Base-by-base conservation (phyloP, 2,888 invertebrate species). In the Caenorhabditis wallacei region DNA sequence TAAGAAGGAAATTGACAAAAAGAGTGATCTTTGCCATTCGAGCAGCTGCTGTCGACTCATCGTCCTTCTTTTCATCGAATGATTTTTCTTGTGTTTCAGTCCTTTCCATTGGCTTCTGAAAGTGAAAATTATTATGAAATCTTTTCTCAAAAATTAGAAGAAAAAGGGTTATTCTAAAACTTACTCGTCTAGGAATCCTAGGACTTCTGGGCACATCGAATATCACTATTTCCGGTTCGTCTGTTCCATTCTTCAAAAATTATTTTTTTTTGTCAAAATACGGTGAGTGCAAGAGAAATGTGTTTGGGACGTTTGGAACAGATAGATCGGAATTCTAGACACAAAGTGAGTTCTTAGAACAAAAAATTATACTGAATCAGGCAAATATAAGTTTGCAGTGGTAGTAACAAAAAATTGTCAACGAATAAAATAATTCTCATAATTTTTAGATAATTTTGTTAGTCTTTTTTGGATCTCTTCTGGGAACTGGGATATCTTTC, bases 1-100 rank as follows among this genome's bases (percentile, higher is more conserved):
- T 87, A 24, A 93, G 88, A 2, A 91, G 37, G 91, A 92, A 66
- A 69, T 92, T 92, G 54, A 90, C 86, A 10, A 75, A 16, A 35
- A 92, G 76, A 7, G 90, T 90, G 30, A 89, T 66, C 22, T 82
- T 75, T 1, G 91, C 88, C 53, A 91, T 82, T n/a, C 86, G 64
- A 11, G 79, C 69, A 20, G 86, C 86, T 1, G 87, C 82, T 2
- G 24, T 51, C 8, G 66, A 56, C 30, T 71, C 80, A 20, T 80
- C 76, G 3, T 76, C 59, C 22, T 22, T 56, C 46, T 75, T 76
- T 54, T 76, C 69, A 22, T 76, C 76, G 18, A 69, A 3, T 1
- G 68, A 68, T 18, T 53, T 57, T 5, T 69, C 69, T 20, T 69
- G 53, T 0, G 68, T 53, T n/a, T 61, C 69, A 0, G 43, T 13